Base-by-base conservation (phyloP, 2,888 invertebrate species). In the Tipula helvola region DNA sequence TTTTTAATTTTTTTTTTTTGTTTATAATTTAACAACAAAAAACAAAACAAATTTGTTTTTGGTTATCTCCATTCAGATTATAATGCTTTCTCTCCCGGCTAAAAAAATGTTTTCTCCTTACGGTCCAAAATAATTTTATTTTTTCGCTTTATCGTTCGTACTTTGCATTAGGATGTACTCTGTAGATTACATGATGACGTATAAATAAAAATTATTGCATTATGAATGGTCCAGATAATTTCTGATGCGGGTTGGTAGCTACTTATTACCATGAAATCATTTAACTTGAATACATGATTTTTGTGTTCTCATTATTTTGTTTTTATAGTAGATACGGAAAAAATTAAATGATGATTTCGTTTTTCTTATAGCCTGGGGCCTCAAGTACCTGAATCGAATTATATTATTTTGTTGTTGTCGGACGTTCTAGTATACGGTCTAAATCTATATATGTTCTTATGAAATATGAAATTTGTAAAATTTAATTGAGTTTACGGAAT, bases 211-310 rank as follows among this genome's bases (percentile, higher is more conserved):
- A 84, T 84, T 84, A 84, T 84, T 84, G 84, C 41, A 84, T 84
- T 84, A 84, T 84, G 84, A 84, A 84, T 84, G 84, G 84, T 84
- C 84, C 84, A 84, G 84, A 39, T 39, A 84, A 39, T 84, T 84
- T 84, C n/a, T 84, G 84, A 84, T 84, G n/a, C 39, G 41, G 84
- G 84, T 39, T 28, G 28, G 7, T 84, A 84, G 2, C 84, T 84
- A 16, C 39, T 84, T 13, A 16, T 84, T 39, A 84, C 84, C 84
- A 39, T 84, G 71, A 71, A 71, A 28, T 57, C 52, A 57, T 57
- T 57, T 18, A 57, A 57, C 52, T 7, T 71, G 71, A 71, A 28
- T 52, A 52, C 52, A 52, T 52, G 52, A 52, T 71, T 71, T 71
- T 52, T 52, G 7, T 71, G 71, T 71, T 71, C 71, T 71, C 71